These are phyloP conservation scores for Eupleurogrammus muticus DNA, from an alignment of 2,797 vertebrate species.

Conservation along the genomic window DNA sequence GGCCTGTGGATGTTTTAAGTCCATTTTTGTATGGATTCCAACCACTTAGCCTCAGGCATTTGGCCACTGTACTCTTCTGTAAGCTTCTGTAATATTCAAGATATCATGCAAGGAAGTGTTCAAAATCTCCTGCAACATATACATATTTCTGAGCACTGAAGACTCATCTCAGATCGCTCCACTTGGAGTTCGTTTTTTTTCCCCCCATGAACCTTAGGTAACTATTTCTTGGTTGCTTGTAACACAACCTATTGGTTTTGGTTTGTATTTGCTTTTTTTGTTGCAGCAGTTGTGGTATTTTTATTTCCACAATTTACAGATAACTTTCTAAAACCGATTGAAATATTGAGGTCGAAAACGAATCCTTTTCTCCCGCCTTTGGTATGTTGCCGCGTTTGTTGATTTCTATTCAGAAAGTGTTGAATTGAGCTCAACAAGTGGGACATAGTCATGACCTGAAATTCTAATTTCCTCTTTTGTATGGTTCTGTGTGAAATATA, in stretches of 20 bases:
- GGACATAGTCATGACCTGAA: slow-evolving; percentile 10
- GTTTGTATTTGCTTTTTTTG: not conserved
- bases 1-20: slow-evolving; percentile 75
- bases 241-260: not conserved
- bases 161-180: not conserved
- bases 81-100: slow-evolving; percentile 49
- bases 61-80: slow-evolving; percentile 56
- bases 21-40: slow-evolving; percentile 70
- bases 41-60: slow-evolving; percentile 68
- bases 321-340: slow-evolving; percentile 8
- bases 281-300: not conserved
- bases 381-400: slow-evolving; percentile 10
- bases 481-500: slow-evolving; percentile 15
- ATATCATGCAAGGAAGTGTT: slow-evolving; percentile 48
- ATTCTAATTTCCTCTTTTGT: slow-evolving; percentile 12
- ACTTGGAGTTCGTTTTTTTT: slow-evolving; percentile 5
- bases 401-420: slow-evolving; percentile 8
- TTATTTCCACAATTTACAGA: not conserved
- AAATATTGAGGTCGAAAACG: not conserved
- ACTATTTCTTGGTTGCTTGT: not conserved
- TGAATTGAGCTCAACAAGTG: slow-evolving; percentile 21
- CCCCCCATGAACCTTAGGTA: not conserved
- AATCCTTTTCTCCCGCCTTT: not conserved
- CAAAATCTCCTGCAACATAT: slow-evolving; percentile 38
- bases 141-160: not conserved